A percentile compares a stretch with the other conserved stretches of the same genome.
Conservation (phyloP, 2,113 vertebrate genomes). For the Gymnorhina tibicen region DNA sequence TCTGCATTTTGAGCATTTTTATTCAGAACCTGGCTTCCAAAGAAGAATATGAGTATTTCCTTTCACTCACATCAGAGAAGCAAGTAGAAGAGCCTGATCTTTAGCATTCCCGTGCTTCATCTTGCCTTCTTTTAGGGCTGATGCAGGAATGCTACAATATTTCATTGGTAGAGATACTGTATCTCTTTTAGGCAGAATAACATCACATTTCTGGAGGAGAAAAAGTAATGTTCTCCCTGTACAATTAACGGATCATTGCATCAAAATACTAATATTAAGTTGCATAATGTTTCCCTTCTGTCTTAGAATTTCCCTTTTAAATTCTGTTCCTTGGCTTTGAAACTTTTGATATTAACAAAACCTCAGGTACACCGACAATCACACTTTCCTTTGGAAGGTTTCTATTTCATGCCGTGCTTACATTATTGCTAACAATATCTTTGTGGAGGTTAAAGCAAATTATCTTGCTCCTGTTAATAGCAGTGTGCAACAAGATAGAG, state of each 20-base stretch:
- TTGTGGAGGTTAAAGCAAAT: not conserved
- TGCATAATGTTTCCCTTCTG: not conserved
- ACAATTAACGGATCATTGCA: not conserved
- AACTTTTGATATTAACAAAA: not conserved
- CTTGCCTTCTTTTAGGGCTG: not conserved
- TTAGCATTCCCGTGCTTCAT: not conserved
- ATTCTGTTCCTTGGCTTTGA: not conserved
- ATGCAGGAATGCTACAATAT: not conserved
- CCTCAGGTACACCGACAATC: not conserved
- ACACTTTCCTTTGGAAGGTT: not conserved
- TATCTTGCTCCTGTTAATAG: not conserved
- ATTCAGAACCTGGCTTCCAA: not conserved
- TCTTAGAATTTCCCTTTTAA: not conserved
- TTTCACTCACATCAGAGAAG: not conserved
- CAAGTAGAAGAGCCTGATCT: not conserved
- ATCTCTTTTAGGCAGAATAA: not conserved
- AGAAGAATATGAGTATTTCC: not conserved
- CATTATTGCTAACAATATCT: not conserved
- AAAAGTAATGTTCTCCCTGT: not conserved
- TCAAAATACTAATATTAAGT: not conserved
- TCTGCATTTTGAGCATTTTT: not conserved
- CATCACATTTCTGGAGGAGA: not conserved
- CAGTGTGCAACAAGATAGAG: not conserved
- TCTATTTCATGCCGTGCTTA: not conserved
- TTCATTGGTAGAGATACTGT: not conserved